Base-by-base conservation (phyloP, 2,797 vertebrate genomes). In the Phalanger gymnotis region DNA sequence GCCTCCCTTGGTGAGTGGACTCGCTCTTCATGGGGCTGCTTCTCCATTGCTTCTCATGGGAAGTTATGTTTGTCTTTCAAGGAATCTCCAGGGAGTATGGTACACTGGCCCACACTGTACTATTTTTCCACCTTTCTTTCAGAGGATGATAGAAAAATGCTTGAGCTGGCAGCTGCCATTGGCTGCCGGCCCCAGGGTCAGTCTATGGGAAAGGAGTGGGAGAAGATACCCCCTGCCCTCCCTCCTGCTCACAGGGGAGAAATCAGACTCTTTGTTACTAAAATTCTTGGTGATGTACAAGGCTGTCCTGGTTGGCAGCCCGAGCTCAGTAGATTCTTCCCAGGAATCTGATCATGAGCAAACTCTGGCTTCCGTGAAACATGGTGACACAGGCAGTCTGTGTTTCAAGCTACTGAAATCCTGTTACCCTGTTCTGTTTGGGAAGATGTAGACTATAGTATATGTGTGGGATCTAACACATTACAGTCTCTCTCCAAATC, bases 21-120 rank as follows among this genome's bases (percentile, higher is more conserved):
- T 57, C 31, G 10, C 30, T 89, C 54, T 66, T 27, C 19, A 31
- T 27, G 1, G 40, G n/a, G 6, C 11, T 89, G 40, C 92, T 55
- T n/a, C 53, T 28, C 51, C 66, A 51, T 11, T 12, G 12, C 16
- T 9, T 91, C 92, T 58, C 57, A 30, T 57, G 27, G 58, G 95
- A 66, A 93, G 5, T 53, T 51, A 0, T 90, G 28, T 57, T 27
- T 34, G 40, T 53, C 19, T 52, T 61, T 53, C 6, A 40, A 54
- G 40, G 54, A 89, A 47, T 96, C 54, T 91, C 56, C 4, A 47
- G 93, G 58, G 94, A 53, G 73, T 90, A 55, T 90, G 53, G 52
- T 87, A 4, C 92, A 90, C 31, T 27, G 61, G n/a, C 19, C 5
- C 31, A 93, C 53, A 90, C 55, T 92, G 30, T 28, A 53, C 56